These are phyloP conservation scores for Patagioenas fasciata DNA, from an alignment of 2,113 vertebrate genomes.

Conservation along the genomic window DNA sequence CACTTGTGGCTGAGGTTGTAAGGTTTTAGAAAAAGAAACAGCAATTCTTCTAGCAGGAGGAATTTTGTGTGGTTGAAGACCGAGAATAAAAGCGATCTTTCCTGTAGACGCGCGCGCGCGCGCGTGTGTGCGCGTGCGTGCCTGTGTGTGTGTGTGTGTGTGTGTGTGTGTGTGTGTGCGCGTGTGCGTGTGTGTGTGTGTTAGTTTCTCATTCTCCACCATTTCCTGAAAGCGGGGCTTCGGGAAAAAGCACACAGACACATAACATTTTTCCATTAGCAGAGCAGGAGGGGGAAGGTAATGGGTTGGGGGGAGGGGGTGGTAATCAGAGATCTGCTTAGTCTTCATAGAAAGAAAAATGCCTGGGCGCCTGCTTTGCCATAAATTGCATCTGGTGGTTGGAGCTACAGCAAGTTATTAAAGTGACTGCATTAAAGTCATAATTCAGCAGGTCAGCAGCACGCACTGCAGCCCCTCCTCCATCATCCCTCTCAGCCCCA, in stretches of 20 bases:
- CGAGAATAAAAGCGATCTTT: neutral
- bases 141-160: too few relatives aligned
- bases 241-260: slow-evolving; percentile 53
- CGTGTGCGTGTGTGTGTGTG: neutral
- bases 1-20: neutral
- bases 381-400: slow-evolving; percentile 68
- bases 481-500: slow-evolving; percentile 17
- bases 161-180: too few relatives aligned
- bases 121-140: too few relatives aligned
- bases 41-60: neutral
- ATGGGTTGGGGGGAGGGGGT: slow-evolving; percentile 47
- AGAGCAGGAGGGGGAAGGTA: slow-evolving; percentile 57
- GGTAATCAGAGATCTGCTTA: slow-evolving; percentile 67
- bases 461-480: slow-evolving; percentile 34
- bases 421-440: slow-evolving; percentile 61
- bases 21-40: neutral
- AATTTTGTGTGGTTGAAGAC: neutral
- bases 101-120: neutral
- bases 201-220: slow-evolving; percentile 51
- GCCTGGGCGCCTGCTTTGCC: slow-evolving; percentile 58
- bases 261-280: slow-evolving; percentile 68
- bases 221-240: slow-evolving; percentile 69
- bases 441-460: slow-evolving; percentile 63
- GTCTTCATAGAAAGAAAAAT: slow-evolving; percentile 70
- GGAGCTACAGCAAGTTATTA: slow-evolving; percentile 68